Evolutionary conservation across 2,888 invertebrate genomes (phyloP).

Genomic region (Leptarthrus brevirostris): DNA sequence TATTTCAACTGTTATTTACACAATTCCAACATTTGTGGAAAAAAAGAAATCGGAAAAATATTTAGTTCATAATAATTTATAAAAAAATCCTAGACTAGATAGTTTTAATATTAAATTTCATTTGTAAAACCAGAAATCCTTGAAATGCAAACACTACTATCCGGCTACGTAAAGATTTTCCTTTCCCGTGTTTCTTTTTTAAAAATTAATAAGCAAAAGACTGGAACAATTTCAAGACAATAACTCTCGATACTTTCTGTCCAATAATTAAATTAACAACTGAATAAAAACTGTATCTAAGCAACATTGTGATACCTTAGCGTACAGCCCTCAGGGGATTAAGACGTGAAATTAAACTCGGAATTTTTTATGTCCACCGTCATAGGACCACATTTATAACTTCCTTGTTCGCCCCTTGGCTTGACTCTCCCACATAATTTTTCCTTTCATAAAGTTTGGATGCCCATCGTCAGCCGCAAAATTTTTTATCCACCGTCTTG

Average conservation of each 20-base stretch:
- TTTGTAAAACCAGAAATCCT: no score
- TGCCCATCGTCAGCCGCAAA: constrained; percentile 38
- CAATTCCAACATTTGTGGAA: no score
- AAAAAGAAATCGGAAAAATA: no score
- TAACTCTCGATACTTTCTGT: constrained; percentile 37
- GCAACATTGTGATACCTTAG: constrained; percentile 40
- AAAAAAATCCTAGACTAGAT: no score
- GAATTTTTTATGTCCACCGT: constrained; percentile 53
- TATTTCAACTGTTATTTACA: no score
- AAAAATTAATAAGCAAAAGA: constrained; percentile 31
- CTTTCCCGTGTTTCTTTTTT: not conserved
- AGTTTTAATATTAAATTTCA: no score
- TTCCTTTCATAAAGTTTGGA: constrained; percentile 47
- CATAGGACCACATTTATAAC: constrained; percentile 52
- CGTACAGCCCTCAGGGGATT: constrained; percentile 45
- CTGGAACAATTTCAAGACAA: constrained; percentile 37
- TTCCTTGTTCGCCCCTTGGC: constrained; percentile 22
- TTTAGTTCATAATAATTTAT: no score
- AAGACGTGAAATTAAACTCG: constrained; percentile 52
- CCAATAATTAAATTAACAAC: constrained; percentile 46
- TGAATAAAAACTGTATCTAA: constrained; percentile 36
- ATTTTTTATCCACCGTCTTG: constrained; percentile 14
- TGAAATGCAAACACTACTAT: no score
- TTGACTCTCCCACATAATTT: constrained; percentile 46
- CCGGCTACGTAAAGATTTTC: no score